Percentiles rank a stretch among this genome's conserved stretches.
These are phyloP conservation scores for Rhynchonycteris naso DNA, from an alignment of 2,797 vertebrate genomes.

Conservation along the genomic window DNA sequence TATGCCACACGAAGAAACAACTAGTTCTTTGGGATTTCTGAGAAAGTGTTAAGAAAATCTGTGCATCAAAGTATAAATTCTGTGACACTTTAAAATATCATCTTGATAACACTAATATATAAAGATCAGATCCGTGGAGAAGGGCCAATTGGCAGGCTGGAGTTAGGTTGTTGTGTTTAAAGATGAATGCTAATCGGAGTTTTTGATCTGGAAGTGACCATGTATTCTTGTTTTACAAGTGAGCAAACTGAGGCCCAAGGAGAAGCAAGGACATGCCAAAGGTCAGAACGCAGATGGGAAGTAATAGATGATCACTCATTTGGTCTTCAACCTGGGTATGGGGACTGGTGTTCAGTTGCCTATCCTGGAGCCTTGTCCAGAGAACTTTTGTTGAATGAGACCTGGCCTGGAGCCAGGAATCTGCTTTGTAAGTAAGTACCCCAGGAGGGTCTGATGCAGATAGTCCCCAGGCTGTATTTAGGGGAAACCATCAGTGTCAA, in stretches of 20 bases:
- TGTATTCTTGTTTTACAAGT: not conserved
- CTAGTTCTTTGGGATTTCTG: not conserved
- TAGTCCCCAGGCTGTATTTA: not conserved
- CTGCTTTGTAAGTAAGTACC: not conserved
- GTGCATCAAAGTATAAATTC: not conserved
- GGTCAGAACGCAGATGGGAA: not conserved
- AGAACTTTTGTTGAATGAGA: not conserved
- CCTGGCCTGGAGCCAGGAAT: not conserved
- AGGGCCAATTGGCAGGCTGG: not conserved
- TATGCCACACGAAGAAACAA: not conserved
- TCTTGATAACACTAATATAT: not conserved
- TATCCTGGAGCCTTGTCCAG: not conserved
- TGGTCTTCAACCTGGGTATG: not conserved
- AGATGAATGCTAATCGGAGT: not conserved
- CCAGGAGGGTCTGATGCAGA: not conserved
- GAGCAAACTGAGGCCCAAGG: not conserved
- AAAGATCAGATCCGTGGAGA: not conserved
- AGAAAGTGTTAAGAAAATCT: not conserved
- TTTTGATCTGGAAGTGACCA: not conserved
- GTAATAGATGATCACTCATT: too few relatives aligned
- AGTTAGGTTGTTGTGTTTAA: not conserved
- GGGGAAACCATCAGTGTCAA: not conserved
- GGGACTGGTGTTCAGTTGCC: not conserved
- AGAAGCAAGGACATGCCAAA: not conserved
- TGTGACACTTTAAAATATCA: not conserved